Evolutionary conservation across 2,888 invertebrate genomes (phyloP).

Genomic region (Argyresthia albistria): DNA sequence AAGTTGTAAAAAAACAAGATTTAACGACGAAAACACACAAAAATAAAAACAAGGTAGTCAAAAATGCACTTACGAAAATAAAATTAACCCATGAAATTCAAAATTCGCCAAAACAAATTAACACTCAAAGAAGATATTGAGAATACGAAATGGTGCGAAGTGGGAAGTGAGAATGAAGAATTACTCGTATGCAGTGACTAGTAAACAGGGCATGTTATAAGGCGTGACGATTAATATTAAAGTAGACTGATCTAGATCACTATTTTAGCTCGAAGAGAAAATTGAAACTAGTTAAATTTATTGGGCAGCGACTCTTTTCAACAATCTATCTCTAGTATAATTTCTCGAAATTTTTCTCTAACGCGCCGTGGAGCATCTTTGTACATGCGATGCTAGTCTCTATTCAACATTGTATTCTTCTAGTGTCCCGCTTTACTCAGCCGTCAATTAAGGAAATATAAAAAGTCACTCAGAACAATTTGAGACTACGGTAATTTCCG

Average conservation of each 20-base stretch:
- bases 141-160: constrained; percentile 6
- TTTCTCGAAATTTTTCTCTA: background rate
- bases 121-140: background rate
- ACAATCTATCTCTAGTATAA: background rate
- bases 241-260: background rate
- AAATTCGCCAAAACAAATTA: background rate
- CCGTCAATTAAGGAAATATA: too few relatives aligned
- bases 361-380: background rate
- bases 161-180: constrained; percentile 1
- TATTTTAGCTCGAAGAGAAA: constrained; percentile 2
- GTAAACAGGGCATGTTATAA: constrained; percentile 3
- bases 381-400: background rate
- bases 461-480: constrained; percentile 17
- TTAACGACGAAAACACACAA: constrained; percentile 10
- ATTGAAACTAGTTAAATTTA: constrained; percentile 1
- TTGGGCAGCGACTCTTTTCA: background rate
- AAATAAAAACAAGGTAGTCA: constrained; percentile 19
- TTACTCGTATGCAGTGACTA: background rate
- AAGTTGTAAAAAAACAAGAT: background rate
- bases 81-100: constrained; percentile 21
- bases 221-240: constrained; percentile 4
- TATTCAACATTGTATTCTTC: background rate
- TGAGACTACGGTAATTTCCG: constrained; percentile 30
- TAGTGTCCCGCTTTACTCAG: background rate
- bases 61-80: constrained; percentile 18